Evolutionary conservation across 2,888 invertebrate genomes (phyloP), one percentile per base, ranked within the genome.

Genomic region (Entomobrya multifasciata): DNA sequence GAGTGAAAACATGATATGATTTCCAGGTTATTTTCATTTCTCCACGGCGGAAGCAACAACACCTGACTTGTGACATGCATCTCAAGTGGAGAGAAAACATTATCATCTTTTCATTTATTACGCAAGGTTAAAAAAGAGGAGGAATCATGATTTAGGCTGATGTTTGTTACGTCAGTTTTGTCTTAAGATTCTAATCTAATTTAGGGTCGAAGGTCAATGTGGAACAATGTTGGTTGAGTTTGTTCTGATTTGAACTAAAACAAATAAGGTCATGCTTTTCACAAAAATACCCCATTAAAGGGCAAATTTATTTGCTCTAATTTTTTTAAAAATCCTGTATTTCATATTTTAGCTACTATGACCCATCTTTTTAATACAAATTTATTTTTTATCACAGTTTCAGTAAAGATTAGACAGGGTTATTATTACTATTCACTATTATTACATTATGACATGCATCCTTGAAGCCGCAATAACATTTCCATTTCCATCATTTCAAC

Each of bases 391-490:
- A 20, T 2, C 3, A 44, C 41, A 36, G 5, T 36, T 36, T 20
- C 65, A 41, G 65, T 20, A 41, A 20, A 25, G 41, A 67, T 36
- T 36, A 5, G 20, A 67, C 36, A n/a, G 44, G 20, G 5, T n/a
- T 52, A 4, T 52, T n/a, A 17, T 17, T 52, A 17, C 17, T 17
- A 47, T 47, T 15, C 22, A 22, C 25, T 57, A 60, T 25, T 49
- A 72, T 72, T 72, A 72, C 25, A 72, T 49, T 79, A 36, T 36
- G 36, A 36, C 27, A 65, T 65, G 78, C 17, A 79, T 79, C 49
- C 80, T 36, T 22, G 17, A 70, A 67, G 41, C 80, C 41, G 44
- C 72, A 60, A 49, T 17, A 72, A 49, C 15, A 81, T 41, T 44
- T 41, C 44, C 8, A 60, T 57, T 60, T 49, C 5, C 5, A 25